Base-by-base conservation (phyloP, 2,888 invertebrate species). In the Eupithecia insigniata region DNA sequence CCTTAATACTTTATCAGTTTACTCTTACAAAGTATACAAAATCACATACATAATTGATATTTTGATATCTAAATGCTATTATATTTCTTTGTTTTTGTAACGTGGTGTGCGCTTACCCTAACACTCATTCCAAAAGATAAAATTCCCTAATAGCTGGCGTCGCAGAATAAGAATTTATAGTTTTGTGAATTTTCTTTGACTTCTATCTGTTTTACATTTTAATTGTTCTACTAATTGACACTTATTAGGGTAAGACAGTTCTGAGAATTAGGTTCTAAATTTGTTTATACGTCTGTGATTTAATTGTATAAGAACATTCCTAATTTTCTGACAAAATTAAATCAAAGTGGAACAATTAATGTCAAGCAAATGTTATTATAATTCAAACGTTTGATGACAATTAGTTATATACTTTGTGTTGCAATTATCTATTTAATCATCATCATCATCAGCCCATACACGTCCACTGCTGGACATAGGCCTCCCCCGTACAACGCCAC, bases 51-150 rank as follows among this genome's bases (percentile, higher is more conserved):
- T 4, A 39, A 14, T 39, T 14, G 14, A 1, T 36, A 39, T 30
- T 4, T 4, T 30, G 2, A 30, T 30, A 30, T 30, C 30, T 30
- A 30, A 2, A 12, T 10, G 10, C 5, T 18, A 18, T 43, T 43
- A 6, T 43, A 43, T 43, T 43, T 43, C 39, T 18, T 3, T 18
- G 18, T 43, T 18, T 39, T 4, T n/a, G n/a, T 51, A 51, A 22
- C 46, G n/a, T 22, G 64, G 46, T 70, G 65, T 70, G n/a, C 26
- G 34, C 22, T 22, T 46, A 60, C 51, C 65, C 18, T 73, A 43
- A 66, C 39, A 46, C 61, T 68, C 51, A 60, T 66, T 68, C 66
- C 62, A 73, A 84, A 85, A 86, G 87, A 89, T 90, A 87, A 86
- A 83, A 85, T 61, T 67, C 28, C 30, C 58, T 82, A 74, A 76